phyloP scores from a whole-genome alignment of 2,113 vertebrate genomes.

The Cynocephalus volans region DNA sequence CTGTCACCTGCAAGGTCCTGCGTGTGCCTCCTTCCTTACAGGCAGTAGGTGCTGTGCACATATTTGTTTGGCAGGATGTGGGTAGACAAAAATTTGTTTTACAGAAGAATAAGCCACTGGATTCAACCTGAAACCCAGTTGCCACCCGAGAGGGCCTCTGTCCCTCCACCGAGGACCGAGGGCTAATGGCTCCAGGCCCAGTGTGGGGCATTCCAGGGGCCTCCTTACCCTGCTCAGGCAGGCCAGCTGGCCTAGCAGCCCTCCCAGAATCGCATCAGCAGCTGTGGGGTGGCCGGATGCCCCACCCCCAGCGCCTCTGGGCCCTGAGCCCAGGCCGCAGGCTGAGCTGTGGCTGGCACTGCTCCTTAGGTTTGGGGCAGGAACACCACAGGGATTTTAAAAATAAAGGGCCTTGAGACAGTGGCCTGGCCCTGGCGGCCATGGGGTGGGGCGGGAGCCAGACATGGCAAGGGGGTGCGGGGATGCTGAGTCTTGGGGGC shows the following conservation, averaged over 20 bases:
- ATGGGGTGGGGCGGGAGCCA: neutral
- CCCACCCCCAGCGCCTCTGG: constrained; percentile 72
- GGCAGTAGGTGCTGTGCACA: fast-evolving
- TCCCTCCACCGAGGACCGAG: neutral
- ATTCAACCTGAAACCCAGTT: fast-evolving
- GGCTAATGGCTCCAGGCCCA: neutral
- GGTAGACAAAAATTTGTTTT: neutral
- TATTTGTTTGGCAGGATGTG: fast-evolving
- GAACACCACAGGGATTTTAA: constrained; percentile 84
- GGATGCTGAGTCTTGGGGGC: neutral
- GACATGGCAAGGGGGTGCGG: neutral
- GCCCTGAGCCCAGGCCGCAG: constrained; percentile 62
- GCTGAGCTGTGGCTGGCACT: constrained; percentile 68
- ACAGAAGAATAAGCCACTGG: fast-evolving
- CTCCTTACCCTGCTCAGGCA: constrained; percentile 35
- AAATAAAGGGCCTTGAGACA: constrained; percentile 84
- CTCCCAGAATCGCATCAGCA: constrained; percentile 57
- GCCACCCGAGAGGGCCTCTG: neutral
- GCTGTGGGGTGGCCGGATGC: constrained; percentile 80
- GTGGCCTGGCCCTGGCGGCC: constrained; percentile 78
- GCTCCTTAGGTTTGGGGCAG: constrained; percentile 80
- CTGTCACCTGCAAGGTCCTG: fast-evolving
- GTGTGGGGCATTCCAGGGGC: constrained; percentile 75
- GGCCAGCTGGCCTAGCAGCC: neutral
- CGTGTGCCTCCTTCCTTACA: neutral